These are phyloP conservation scores for Helicoverpa zea DNA, from an alignment of 1,140 invertebrate species.

Conservation along the genomic window DNA sequence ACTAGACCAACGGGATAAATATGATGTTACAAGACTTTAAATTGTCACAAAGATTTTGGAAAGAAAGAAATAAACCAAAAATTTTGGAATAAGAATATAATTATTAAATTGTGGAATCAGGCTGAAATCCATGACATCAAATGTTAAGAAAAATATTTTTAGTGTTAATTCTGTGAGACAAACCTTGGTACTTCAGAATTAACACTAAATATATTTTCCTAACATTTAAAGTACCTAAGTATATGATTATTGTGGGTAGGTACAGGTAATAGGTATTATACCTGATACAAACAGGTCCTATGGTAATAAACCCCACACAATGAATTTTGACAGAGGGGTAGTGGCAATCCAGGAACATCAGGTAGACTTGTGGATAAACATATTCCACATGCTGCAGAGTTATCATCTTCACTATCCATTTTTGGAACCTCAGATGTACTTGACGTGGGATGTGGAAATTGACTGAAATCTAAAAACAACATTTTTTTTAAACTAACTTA, in stretches of 20 bases:
- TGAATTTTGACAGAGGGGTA: conserved; percentile 70
- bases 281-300: conserved; percentile 70
- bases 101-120: too few relatives aligned
- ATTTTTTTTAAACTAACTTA: neutral
- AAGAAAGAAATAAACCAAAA: neutral
- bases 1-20: too few relatives aligned
- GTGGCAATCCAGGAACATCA: conserved; percentile 62
- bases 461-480: conserved; percentile 29
- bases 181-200: too few relatives aligned
- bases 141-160: too few relatives aligned
- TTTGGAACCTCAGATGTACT: neutral
- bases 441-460: conserved; percentile 8
- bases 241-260: neutral
- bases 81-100: too few relatives aligned
- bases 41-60: neutral
- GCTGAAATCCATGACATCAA: too few relatives aligned
- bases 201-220: too few relatives aligned
- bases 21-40: too few relatives aligned
- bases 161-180: too few relatives aligned
- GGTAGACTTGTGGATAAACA: conserved; percentile 70
- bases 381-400: conserved; percentile 62
- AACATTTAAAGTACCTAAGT: neutral
- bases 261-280: neutral
- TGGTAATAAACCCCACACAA: conserved; percentile 73
- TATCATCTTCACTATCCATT: neutral